A percentile compares a stretch with the other conserved stretches of the same genome.
Evolutionary conservation across 2,888 invertebrate species (phyloP).

Genomic region (Tigriopus californicus): DNA sequence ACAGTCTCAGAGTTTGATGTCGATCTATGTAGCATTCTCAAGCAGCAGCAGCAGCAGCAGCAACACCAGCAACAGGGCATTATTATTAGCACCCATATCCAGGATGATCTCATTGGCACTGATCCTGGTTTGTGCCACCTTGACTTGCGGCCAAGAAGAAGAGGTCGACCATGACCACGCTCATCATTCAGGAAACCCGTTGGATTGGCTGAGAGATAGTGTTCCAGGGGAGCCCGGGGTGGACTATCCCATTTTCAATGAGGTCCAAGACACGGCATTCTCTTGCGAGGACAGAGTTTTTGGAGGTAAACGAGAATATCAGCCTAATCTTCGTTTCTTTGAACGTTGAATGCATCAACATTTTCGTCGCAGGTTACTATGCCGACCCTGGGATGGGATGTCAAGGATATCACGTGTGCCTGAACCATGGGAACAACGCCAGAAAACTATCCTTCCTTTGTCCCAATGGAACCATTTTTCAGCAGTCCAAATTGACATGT

Average conservation of each 20-base stretch:
- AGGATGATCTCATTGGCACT: too few relatives aligned
- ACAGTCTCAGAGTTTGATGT: too few relatives aligned
- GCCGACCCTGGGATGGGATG: slow-evolving; percentile 2
- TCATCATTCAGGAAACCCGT: slow-evolving; percentile 26
- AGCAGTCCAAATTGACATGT: background rate
- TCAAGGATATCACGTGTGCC: slow-evolving; percentile 7
- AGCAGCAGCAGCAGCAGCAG: too few relatives aligned
- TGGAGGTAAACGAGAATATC: background rate
- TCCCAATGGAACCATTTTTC: slow-evolving; percentile 8
- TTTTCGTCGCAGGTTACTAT: background rate
- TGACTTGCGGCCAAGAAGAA: too few relatives aligned
- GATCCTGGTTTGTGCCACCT: too few relatives aligned
- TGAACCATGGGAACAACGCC: background rate
- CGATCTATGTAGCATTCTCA: too few relatives aligned
- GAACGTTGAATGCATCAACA: background rate
- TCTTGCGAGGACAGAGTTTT: background rate
- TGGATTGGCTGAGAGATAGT: slow-evolving; percentile 35
- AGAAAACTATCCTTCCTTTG: background rate
- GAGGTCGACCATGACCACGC: slow-evolving; percentile 18
- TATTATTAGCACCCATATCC: too few relatives aligned
- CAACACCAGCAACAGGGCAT: too few relatives aligned
- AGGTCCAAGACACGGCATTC: too few relatives aligned
- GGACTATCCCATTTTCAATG: slow-evolving; percentile 38
- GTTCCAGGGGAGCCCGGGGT: slow-evolving; percentile 43
- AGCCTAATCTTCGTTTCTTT: background rate